Evolutionary conservation across 2,113 vertebrate species (phyloP).

Genomic region (Ailurus styani): DNA sequence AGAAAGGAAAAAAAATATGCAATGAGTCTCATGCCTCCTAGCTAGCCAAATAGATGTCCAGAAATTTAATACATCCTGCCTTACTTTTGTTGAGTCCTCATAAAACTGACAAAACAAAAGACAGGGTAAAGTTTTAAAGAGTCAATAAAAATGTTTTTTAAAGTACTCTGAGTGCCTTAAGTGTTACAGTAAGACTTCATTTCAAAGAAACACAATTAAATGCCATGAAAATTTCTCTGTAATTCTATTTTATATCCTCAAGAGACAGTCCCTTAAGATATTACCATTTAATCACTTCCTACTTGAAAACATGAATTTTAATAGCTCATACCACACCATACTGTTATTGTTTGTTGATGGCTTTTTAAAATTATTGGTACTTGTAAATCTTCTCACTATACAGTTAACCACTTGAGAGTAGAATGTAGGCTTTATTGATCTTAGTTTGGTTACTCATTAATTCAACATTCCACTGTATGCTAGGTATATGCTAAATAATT

Average conservation of each 20-base stretch:
- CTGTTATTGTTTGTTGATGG: not conserved
- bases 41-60: not conserved
- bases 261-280: not conserved
- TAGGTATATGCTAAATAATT: not conserved
- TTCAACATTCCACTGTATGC: not conserved
- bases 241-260: not conserved
- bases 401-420: not conserved
- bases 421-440: not conserved
- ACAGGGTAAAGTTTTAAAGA: not conserved
- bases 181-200: not conserved
- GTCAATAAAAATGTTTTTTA: constrained; percentile 42
- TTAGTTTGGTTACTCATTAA: not conserved
- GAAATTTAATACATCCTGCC: not conserved
- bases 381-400: not conserved
- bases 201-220: constrained; percentile 2
- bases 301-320: constrained; percentile 3
- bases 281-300: constrained; percentile 6
- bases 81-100: not conserved
- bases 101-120: constrained; percentile 40
- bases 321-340: not conserved
- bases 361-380: not conserved
- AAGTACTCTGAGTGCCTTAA: not conserved
- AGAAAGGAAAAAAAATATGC: constrained; percentile 24
- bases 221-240: not conserved
- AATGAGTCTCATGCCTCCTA: not conserved